Base-by-base conservation (phyloP, 2,113 vertebrate genomes). In the Laterallus jamaicensis region DNA sequence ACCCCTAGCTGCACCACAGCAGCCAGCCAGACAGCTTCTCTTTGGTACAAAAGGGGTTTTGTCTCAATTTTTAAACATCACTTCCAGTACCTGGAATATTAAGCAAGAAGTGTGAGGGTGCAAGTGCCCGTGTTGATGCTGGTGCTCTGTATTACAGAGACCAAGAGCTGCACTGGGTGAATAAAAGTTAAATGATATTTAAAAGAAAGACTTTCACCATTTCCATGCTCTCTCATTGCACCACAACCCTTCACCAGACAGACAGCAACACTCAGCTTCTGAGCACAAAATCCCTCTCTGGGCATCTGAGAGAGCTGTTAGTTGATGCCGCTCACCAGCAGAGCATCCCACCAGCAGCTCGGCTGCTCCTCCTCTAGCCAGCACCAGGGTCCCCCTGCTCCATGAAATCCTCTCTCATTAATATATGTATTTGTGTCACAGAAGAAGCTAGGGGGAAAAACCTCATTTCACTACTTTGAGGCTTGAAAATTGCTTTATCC, bases 341-440 rank as follows among this genome's bases (percentile, higher is more conserved):
- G 37, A 52, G 64, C 64, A 32, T 6, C 64, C 74, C 39, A 1
- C 66, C 3, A 0, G 44, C 49, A 52, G 10, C 39, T 39, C 1
- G 0, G 17, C 40, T 2, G 3, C 24, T 67, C 37, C 44, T 67
- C 60, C 47, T n/a, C n/a, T 40, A 28, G 80, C 31, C 7, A 2
- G 29, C 0, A 0, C 58, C 22, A 35, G 18, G 25, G 12, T 52
- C 24, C 15, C 54, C 22, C 29, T 1, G 9, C 29, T 35, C 24
- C 39, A 28, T 7, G 7, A 37, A 56, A 62, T 11, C 55, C 15
- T 2, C 28, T 84, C 12, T 47, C n/a, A 56, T 56, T 73, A 55
- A 67, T 29, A 24, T 20, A 39, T 8, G 24, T 35, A 32, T 66
- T 37, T 40, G 21, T 19, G n/a, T 68, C 35, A 42, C 39, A 22